Percentiles rank a stretch among this genome's conserved stretches.
These are phyloP conservation scores for Maconellicoccus hirsutus DNA, from an alignment of 1,140 invertebrate genomes.

Conservation along the genomic window DNA sequence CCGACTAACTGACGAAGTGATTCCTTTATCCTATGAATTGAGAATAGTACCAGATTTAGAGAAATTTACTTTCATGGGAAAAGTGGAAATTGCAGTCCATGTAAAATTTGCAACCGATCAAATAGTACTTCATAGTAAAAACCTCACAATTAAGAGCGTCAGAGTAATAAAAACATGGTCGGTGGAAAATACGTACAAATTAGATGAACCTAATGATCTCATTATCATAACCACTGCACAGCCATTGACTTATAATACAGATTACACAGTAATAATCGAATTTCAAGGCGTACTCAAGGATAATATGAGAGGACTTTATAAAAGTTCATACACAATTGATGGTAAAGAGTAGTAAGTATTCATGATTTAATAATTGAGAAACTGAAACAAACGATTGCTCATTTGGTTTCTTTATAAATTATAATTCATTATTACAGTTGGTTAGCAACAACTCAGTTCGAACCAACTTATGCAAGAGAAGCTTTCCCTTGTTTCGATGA, in stretches of 20 bases:
- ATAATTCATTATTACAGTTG: constrained; percentile 39
- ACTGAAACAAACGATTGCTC: no score
- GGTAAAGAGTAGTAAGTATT: constrained; percentile 21
- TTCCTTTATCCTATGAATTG: constrained; percentile 10
- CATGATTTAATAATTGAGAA: no score
- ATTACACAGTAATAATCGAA: constrained; percentile 24
- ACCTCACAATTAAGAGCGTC: not conserved
- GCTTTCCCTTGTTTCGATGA: constrained; percentile 60
- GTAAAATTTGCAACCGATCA: not conserved
- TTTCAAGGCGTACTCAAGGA: constrained; percentile 25
- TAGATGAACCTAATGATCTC: not conserved
- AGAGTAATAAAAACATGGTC: not conserved
- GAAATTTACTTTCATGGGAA: not conserved
- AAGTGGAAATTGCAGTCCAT: not conserved
- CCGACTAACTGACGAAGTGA: constrained; percentile 16
- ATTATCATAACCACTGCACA: not conserved
- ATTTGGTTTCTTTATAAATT: no score
- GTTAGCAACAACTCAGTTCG: constrained; percentile 45
- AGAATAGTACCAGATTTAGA: not conserved
- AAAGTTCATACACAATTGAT: constrained; percentile 30
- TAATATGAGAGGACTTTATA: constrained; percentile 28
- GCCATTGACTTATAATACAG: not conserved
- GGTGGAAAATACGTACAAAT: not conserved
- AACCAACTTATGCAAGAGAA: constrained; percentile 47
- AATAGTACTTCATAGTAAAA: constrained; percentile 19